Conservation (phyloP, 2,113 vertebrate genomes). For the Oreotrochilus melanogaster region DNA sequence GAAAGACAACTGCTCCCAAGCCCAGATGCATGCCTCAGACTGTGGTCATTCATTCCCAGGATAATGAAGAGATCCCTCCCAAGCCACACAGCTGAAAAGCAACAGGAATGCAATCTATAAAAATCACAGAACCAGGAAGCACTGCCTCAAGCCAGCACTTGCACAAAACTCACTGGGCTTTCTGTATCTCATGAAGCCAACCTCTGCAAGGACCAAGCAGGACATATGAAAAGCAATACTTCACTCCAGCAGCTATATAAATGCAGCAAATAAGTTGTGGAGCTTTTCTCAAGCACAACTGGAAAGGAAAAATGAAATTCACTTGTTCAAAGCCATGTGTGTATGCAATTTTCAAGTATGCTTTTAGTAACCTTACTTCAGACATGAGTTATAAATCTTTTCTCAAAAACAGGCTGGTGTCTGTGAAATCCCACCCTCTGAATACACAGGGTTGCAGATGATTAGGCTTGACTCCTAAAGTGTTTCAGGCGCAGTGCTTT, state of each 20-base stretch:
- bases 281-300: background rate
- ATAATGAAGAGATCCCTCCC: background rate
- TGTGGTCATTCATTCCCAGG: background rate
- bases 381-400: background rate
- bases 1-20: background rate
- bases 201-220: background rate
- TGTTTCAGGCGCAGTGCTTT: background rate
- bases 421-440: background rate
- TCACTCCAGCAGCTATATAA: background rate
- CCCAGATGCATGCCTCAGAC: rapidly evolving
- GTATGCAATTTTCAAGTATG: background rate
- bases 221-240: background rate
- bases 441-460: background rate
- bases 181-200: background rate
- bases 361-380: background rate
- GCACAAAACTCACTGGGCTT: background rate
- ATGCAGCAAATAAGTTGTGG: background rate
- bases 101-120: background rate
- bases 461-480: background rate
- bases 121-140: background rate
- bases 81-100: background rate
- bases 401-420: background rate
- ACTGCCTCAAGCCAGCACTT: background rate
- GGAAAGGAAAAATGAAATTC: background rate
- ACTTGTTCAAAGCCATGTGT: background rate